phyloP scores from a whole-genome alignment of 2,888 invertebrate genomes.

The Stenodema calcarata region DNA sequence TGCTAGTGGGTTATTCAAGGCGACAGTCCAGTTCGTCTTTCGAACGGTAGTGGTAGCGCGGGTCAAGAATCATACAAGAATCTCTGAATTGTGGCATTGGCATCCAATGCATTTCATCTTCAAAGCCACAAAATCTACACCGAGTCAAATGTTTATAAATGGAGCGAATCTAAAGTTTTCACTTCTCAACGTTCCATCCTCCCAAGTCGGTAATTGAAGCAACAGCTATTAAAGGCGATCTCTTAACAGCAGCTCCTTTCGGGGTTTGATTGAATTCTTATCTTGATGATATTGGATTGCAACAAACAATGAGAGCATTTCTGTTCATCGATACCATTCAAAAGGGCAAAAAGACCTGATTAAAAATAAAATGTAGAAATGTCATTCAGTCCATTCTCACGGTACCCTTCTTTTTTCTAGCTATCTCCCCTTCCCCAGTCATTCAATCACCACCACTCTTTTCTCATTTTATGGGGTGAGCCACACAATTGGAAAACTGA shows the following conservation, averaged over 20 bases:
- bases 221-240: background rate
- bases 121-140: too few relatives aligned
- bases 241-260: background rate
- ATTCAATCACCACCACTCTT: background rate
- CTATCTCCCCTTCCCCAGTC: background rate
- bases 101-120: too few relatives aligned
- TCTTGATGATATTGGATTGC: background rate
- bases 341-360: background rate
- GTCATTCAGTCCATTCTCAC: background rate
- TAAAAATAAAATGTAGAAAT: background rate
- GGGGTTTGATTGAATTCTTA: conserved; percentile 2
- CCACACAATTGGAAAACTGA: background rate
- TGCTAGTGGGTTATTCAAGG: too few relatives aligned
- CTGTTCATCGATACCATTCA: background rate
- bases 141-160: too few relatives aligned
- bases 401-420: background rate
- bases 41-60: too few relatives aligned
- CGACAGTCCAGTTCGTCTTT: too few relatives aligned
- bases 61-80: too few relatives aligned
- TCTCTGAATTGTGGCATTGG: too few relatives aligned
- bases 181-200: background rate
- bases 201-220: background rate
- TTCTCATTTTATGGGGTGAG: background rate
- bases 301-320: background rate
- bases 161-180: too few relatives aligned